Percentiles rank a stretch among this genome's conserved stretches.
These are phyloP conservation scores for Elegia similella DNA, from an alignment of 2,888 invertebrate genomes.

Conservation along the genomic window DNA sequence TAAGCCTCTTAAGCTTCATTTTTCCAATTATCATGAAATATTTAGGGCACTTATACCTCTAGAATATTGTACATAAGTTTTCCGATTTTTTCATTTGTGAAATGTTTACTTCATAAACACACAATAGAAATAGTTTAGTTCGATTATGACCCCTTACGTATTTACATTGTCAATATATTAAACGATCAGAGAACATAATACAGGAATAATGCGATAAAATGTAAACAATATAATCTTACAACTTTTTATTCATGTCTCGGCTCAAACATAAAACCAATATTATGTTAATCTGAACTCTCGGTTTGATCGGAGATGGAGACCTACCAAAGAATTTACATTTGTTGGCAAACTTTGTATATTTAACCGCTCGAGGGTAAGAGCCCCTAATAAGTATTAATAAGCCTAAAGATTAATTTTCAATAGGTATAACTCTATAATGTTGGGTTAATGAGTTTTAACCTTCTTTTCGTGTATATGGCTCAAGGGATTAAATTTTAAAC, in stretches of 20 bases:
- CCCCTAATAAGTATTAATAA: neutral
- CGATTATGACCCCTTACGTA: neutral
- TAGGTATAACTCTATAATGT: too few relatives aligned
- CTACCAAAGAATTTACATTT: slow-evolving; percentile 16
- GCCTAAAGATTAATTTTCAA: neutral
- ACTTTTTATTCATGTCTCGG: slow-evolving; percentile 12
- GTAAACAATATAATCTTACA: slow-evolving; percentile 5
- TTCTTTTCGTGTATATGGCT: too few relatives aligned
- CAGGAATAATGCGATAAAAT: slow-evolving; percentile 1
- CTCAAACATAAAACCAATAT: slow-evolving; percentile 17
- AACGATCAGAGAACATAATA: neutral
- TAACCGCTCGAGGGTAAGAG: neutral
- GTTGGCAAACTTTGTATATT: slow-evolving; percentile 15
- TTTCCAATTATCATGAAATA: neutral
- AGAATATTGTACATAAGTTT: too few relatives aligned
- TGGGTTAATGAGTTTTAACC: too few relatives aligned
- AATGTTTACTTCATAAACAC: too few relatives aligned
- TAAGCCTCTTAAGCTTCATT: neutral
- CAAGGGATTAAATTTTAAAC: too few relatives aligned
- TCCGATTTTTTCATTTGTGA: too few relatives aligned
- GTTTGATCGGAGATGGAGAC: slow-evolving; percentile 10
- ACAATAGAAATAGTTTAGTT: too few relatives aligned
- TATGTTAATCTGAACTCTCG: slow-evolving; percentile 16
- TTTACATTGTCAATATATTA: neutral
- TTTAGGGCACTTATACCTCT: too few relatives aligned